Base-by-base conservation (phyloP, 2,797 vertebrate species). In the Cyprinella venusta region DNA sequence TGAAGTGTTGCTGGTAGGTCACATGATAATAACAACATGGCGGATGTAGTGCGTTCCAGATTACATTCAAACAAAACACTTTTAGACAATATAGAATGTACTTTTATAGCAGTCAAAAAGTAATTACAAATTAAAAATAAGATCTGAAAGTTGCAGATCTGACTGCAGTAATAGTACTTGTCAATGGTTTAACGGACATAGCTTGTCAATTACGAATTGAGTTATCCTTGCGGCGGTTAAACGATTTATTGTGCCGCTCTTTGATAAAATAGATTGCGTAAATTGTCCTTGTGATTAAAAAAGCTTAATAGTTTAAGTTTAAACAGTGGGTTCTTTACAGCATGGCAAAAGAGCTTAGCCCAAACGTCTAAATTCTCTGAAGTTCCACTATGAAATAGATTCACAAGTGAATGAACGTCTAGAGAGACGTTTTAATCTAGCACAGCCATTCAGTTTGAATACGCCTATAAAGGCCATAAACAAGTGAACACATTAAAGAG, bases 371-470 rank as follows among this genome's bases (percentile, higher is more conserved):
- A 12, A 68, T 69, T 45, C 1, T 8, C 24, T 42, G 16, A 24
- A 45, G 67, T 4, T 45, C 7, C 70, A n/a, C 30, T n/a, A 54
- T 75, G 7, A 54, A 75, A 56, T 12, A 75, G 30, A 38, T 13
- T 54, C 24, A 74, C 6, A 30, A 42, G n/a, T 21, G 16, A 40
- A 45, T 77, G 2, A 64, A 36, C 52, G 48, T 72, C 69, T 26
- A 24, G 24, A 48, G 24, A 56, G 42, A 15, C 19, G 4, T 19
- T 77, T 63, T 45, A 13, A 63, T 61, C 15, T 61, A 76, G 72
- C 48, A n/a, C 19, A 68, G 6, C 45, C 15, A 76, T 76, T 59
- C 33, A 76, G n/a, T 10, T 61, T 76, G 74, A 76, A 45, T 63
- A 19, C 1, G 56, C 13, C n/a, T 48, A 18, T 48, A 26, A 48